Evolutionary conservation across 1,140 invertebrate genomes (phyloP).

Genomic region (Sycophila sp.): DNA sequence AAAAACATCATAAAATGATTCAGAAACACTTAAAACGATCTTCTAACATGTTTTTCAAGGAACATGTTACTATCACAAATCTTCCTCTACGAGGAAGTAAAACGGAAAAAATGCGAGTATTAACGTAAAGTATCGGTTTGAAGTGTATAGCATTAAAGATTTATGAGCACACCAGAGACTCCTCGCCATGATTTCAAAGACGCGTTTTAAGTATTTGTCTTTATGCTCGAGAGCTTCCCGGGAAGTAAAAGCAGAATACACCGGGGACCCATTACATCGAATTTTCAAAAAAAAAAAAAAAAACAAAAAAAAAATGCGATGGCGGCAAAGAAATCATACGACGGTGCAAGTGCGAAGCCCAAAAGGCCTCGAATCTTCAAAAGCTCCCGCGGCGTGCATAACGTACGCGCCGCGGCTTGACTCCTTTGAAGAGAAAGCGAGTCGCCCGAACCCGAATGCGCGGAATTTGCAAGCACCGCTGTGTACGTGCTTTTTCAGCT

Average conservation of each 20-base stretch:
- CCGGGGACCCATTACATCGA: no score
- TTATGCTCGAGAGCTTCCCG: no score
- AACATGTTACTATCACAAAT: no score
- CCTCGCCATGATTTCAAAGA: not conserved
- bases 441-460: not conserved
- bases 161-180: not conserved
- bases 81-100: not conserved
- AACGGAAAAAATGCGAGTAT: not conserved
- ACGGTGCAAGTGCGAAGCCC: not conserved
- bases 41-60: no score
- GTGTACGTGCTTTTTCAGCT: not conserved
- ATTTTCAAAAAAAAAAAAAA: not conserved
- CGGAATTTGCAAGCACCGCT: not conserved
- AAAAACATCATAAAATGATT: no score
- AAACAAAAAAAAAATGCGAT: not conserved
- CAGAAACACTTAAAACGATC: no score
- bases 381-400: not conserved
- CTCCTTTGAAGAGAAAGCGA: not conserved
- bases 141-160: not conserved
- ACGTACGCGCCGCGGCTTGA: no score
- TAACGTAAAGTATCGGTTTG: no score
- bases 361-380: not conserved
- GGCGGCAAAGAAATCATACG: not conserved
- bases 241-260: no score
- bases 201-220: no score